Base-by-base conservation (phyloP, 2,113 vertebrate species). In the Fulmarus glacialis region DNA sequence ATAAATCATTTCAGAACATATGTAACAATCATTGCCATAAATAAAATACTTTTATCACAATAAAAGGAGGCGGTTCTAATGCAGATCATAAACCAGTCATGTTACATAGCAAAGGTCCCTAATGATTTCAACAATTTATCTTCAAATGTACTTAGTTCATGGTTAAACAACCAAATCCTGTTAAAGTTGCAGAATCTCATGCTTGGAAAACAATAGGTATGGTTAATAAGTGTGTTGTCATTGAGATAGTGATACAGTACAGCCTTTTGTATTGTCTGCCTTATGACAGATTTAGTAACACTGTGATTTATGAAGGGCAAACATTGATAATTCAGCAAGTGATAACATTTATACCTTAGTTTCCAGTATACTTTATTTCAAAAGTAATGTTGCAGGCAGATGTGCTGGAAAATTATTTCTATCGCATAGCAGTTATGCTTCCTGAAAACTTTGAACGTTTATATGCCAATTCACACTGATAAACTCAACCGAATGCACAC, bases 301-400 rank as follows among this genome's bases (percentile, higher is more conserved):
- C 95, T 89, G 71, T 98, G 93, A 98, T 98, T 98, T 98, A 97
- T 94, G 92, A 97, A 95, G 82, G 97, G 96, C 96, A 98, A 97
- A 97, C 75, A 94, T 77, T 95, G 94, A 98, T 97, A 96, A 96
- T 94, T 97, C 91, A 92, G 94, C 90, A 93, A 89, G 70, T 53
- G 96, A 95, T 77, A 73, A 38, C 66, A 59, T 97, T 98, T 98
- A 90, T 95, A 96, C 94, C 97, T 97, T 97, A 95, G 85, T 98
- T 98, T 97, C 95, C 86, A 15, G 32, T 30, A 92, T 55, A 68
- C 83, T 95, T 97, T 96, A 95, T 97, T 97, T 97, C 97, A 97
- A 96, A 98, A 98, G 93, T 89, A 95, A 91, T 92, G 85, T 92
- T 96, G 73, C 88, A 43, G 95, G 95, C 97, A 93, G 70, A 96